phyloP scores from a whole-genome alignment of 2,888 invertebrate species.

The Ptilodon capucinus region DNA sequence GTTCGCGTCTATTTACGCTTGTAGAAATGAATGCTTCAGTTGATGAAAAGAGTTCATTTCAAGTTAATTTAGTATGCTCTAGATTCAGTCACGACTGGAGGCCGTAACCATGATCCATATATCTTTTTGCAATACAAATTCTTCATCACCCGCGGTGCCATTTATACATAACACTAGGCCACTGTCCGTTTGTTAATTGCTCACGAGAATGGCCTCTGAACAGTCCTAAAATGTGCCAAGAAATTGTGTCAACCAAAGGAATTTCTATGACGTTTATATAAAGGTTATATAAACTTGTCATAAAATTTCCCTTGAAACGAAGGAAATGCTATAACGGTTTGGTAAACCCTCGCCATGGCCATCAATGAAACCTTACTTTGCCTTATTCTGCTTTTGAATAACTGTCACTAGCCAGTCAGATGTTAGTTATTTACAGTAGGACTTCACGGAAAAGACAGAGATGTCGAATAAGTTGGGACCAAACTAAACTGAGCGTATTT shows the following conservation, averaged over 20 bases:
- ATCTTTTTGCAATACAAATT: slow-evolving; percentile 24
- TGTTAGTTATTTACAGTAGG: too few species aligned
- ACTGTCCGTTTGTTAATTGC: slow-evolving; percentile 7
- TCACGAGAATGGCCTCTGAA: not conserved
- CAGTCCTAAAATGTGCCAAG: not conserved
- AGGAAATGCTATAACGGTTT: too few species aligned
- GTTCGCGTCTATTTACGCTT: not conserved
- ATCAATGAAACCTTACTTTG: too few species aligned
- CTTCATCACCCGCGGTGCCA: slow-evolving; percentile 17
- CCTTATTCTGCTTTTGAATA: too few species aligned
- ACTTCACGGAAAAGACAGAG: too few species aligned
- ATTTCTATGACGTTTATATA: too few species aligned
- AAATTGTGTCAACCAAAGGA: not conserved
- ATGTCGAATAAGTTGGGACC: too few species aligned
- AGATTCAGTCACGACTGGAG: slow-evolving; percentile 32
- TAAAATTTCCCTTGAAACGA: too few species aligned
- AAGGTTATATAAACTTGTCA: too few species aligned
- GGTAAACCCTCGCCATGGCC: too few species aligned
- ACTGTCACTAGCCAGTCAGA: too few species aligned
- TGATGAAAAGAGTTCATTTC: not conserved
- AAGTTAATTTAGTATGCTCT: slow-evolving; percentile 36
- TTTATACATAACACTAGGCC: slow-evolving; percentile 11
- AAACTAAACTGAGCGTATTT: too few species aligned
- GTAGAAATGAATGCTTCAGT: not conserved
- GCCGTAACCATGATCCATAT: slow-evolving; percentile 50